Evolutionary conservation across 2,113 vertebrate genomes (phyloP), one percentile per base, ranked within the genome.

Genomic region (Arvicanthis niloticus): DNA sequence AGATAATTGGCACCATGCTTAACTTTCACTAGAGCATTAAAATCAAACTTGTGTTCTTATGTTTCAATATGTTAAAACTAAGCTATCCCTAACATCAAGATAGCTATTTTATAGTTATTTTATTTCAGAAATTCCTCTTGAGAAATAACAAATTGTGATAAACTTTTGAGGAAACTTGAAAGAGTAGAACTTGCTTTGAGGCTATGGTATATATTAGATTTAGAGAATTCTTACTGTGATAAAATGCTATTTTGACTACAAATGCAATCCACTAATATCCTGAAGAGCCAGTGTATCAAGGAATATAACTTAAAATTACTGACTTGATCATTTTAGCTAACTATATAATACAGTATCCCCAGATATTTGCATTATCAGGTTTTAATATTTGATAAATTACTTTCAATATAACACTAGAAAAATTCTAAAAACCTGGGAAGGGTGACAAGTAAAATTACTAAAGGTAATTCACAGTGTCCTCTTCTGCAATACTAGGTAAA

Each of bases 221-320:
- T 75, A 76, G 45, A 81, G 4, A 96, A 87, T 95, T 92, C 7
- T 21, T 91, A 51, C 9, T 80, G 40, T n/a, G 15, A 91, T 73
- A 72, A 89, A 82, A 87, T 19, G 10, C 24, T 82, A 70, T 5
- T 42, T 29, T 53, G 4, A 56, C 72, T 75, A 7, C 1, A 90
- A 90, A 72, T 84, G 24, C 9, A 2, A 58, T 75, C 4, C 22
- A 31, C 17, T 58, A 75, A 42, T 82, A 73, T 76, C 2, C 7
- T n/a, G 12, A 92, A 19, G 48, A 88, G 37, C 2, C 26, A 90
- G 34, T 88, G 53, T 51, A 81, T 87, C 24, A 45, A 88, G 15
- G 24, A 80, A 62, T n/a, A 95, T 68, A 89, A 87, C 94, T 91
- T 95, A 19, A 82, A 94, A 89, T 89, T 65, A 56, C 4, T 88